Percentiles rank a stretch among this genome's conserved stretches.
phyloP scores from a whole-genome alignment of 64 coral and sea anemone species.

The Acropora yongei region DNA sequence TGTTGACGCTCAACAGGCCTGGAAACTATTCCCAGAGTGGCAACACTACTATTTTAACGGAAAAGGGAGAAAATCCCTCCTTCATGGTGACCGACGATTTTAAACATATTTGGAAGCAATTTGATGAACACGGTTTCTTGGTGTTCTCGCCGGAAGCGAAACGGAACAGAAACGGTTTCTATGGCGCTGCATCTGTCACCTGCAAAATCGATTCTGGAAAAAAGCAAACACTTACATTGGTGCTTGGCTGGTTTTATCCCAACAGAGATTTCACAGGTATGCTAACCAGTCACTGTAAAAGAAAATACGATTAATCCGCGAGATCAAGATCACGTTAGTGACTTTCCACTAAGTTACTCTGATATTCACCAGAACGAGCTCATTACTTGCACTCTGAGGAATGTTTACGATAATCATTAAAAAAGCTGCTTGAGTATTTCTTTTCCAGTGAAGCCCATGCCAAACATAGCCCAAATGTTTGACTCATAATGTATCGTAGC shows the following conservation, averaged over 20 bases:
- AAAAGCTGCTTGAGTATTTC: too few relatives aligned
- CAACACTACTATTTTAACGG: constrained; percentile 61
- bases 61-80: constrained; percentile 27
- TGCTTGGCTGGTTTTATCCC: constrained; percentile 91
- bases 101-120: constrained; percentile 68
- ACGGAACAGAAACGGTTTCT: constrained; percentile 51
- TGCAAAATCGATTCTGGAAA: constrained; percentile 62
- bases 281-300: not conserved
- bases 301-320: not conserved
- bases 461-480: too few relatives aligned
- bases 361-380: too few relatives aligned
- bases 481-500: too few relatives aligned
- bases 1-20: constrained; percentile 64
- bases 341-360: not conserved
- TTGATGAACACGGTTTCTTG: constrained; percentile 62
- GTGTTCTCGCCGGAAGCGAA: not conserved
- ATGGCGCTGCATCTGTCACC: constrained; percentile 69
- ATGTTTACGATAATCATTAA: too few relatives aligned
- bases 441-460: too few relatives aligned
- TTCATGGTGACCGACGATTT: constrained; percentile 78
- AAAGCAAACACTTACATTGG: constrained; percentile 68
- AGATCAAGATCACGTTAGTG: not conserved
- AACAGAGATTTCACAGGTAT: constrained; percentile 70
- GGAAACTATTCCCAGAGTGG: constrained; percentile 79
- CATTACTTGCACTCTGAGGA: too few relatives aligned